phyloP scores from a whole-genome alignment of 2,797 vertebrate genomes.

The Fistularia commersonii region DNA sequence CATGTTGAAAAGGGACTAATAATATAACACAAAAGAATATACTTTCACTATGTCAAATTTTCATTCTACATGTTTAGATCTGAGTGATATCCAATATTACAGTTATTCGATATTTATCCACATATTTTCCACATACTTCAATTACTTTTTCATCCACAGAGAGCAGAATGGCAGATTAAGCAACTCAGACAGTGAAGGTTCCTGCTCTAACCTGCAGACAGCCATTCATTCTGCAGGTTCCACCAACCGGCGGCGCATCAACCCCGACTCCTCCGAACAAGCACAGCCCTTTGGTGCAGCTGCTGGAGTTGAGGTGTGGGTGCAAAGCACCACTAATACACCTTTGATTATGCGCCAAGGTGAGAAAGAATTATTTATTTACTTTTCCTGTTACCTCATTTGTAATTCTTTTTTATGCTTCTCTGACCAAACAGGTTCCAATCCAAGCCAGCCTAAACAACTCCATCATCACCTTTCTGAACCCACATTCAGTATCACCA shows the following conservation, averaged over 20 bases:
- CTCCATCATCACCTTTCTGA: conserved; percentile 33
- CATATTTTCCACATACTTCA: too few relatives aligned
- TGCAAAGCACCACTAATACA: conserved; percentile 52
- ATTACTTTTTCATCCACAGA: conserved; percentile 20
- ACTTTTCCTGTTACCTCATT: neutral
- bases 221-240: conserved; percentile 42
- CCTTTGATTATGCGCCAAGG: conserved; percentile 32
- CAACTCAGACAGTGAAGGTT: conserved; percentile 63
- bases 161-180: conserved; percentile 36
- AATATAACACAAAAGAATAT: neutral
- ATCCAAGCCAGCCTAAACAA: conserved; percentile 10
- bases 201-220: conserved; percentile 63
- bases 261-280: conserved; percentile 15
- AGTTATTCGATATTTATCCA: too few relatives aligned
- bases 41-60: neutral
- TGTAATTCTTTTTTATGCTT: neutral
- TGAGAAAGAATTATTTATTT: conserved; percentile 9
- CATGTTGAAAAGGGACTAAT: neutral
- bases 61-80: neutral
- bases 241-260: conserved; percentile 9
- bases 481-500: conserved; percentile 26
- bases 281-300: conserved; percentile 25
- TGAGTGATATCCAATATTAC: too few relatives aligned
- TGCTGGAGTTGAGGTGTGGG: conserved; percentile 49
- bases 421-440: conserved; percentile 27